Evolutionary conservation across 2,888 invertebrate species (phyloP).

Genomic region (Glaucopsyche alexis): DNA sequence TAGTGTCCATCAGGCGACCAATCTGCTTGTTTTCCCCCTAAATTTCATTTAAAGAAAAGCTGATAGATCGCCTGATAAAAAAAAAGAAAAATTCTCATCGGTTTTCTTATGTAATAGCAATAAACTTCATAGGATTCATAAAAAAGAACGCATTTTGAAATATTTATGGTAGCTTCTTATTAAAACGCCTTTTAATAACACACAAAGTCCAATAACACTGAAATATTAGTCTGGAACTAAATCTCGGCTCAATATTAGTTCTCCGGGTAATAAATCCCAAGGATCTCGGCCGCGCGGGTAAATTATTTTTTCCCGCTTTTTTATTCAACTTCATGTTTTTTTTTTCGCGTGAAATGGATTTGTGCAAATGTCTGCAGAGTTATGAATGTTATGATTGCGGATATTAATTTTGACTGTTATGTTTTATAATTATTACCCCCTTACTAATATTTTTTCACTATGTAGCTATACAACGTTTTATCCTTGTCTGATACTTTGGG

Average conservation of each 20-base stretch:
- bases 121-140: too few relatives aligned
- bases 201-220: slow-evolving; percentile 25
- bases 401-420: not conserved
- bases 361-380: not conserved
- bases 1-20: too few relatives aligned
- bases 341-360: not conserved
- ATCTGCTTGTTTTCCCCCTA: too few relatives aligned
- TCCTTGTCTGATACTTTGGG: too few relatives aligned
- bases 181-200: slow-evolving; percentile 15
- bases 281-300: not conserved
- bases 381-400: not conserved
- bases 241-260: slow-evolving; percentile 25
- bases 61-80: too few relatives aligned
- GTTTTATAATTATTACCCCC: not conserved
- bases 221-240: slow-evolving; percentile 18
- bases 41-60: too few relatives aligned
- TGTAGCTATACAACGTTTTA: too few relatives aligned
- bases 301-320: slow-evolving; percentile 13
- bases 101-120: too few relatives aligned
- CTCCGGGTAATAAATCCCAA: slow-evolving; percentile 15
- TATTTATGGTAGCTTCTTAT: not conserved
- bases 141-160: too few relatives aligned
- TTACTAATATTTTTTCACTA: too few relatives aligned
- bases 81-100: too few relatives aligned
- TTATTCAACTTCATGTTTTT: not conserved